Base-by-base conservation (phyloP, 2,797 vertebrate species). In the Oryzias sinensis region DNA sequence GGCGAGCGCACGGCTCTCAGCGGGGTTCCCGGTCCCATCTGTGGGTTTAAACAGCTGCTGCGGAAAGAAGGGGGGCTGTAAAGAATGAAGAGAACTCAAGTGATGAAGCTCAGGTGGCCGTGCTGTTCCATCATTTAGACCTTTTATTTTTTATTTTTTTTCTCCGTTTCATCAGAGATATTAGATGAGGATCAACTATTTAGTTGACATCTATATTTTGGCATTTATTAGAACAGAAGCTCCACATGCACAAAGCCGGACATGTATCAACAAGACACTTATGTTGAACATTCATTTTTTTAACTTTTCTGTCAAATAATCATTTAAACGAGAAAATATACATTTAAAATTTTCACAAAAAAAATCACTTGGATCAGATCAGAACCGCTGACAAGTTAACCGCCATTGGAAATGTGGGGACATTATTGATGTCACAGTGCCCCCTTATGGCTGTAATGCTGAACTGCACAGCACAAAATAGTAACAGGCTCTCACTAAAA, bases 361-460 rank as follows among this genome's bases (percentile, higher is more conserved):
- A n/a, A 14, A 37, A 42, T 49, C 61, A 65, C 54, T 62, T 45
- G 53, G 43, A 68, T 46, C 56, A 49, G 56, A 72, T 65, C 52
- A 67, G 57, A 66, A 60, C 44, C 58, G 45, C 53, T 16, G 50
- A 56, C 17, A 67, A 42, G 49, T 74, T 67, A 49, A 69, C 50
- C 50, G 7, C 43, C 37, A 14, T 71, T n/a, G 15, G 6, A 3
- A 15, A 5, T 16, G 8, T 33, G 17, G 33, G 29, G 0, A 5
- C 2, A 57, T 50, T 7, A 9, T 27, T 72, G 40, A n/a, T 63
- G 51, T 37, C 60, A 75, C 71, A 85, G 64, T 77, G 84, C 81
- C 87, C 70, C 80, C 88, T 81, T 14, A 2, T 73, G 87, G 72
- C 16, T 1, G 4, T 8, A 0, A 6, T 0, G 0, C 0, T 1